Percentiles rank a stretch among this genome's conserved stretches.
These are phyloP conservation scores for Malacoctenus gilli DNA, from an alignment of 2,797 vertebrate species.

Conservation along the genomic window DNA sequence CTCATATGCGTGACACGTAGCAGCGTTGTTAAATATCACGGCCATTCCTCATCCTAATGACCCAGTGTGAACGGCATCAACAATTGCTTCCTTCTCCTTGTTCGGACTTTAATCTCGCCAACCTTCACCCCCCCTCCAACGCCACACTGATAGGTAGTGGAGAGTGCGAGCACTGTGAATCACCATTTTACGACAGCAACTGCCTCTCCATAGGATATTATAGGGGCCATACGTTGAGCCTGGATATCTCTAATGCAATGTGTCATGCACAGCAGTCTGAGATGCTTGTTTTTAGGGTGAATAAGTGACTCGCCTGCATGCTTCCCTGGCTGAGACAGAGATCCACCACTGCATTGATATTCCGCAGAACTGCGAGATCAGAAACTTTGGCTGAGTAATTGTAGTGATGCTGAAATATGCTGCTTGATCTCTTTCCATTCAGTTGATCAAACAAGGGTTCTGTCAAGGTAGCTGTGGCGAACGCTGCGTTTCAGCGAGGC, in stretches of 20 bases:
- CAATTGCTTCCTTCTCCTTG: slow-evolving; percentile 65
- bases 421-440: slow-evolving; percentile 68
- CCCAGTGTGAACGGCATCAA: slow-evolving; percentile 69
- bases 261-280: slow-evolving; percentile 38
- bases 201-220: slow-evolving; percentile 50
- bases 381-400: slow-evolving; percentile 51
- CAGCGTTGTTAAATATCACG: slow-evolving; percentile 79
- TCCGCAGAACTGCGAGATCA: slow-evolving; percentile 38
- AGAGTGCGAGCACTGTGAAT: slow-evolving; percentile 57
- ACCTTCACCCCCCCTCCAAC: slow-evolving; percentile 37
- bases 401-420: slow-evolving; percentile 59
- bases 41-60: slow-evolving; percentile 81
- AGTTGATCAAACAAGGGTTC: slow-evolving; percentile 64
- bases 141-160: slow-evolving; percentile 33
- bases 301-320: slow-evolving; percentile 21
- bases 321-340: slow-evolving; percentile 4
- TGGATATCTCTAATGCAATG: slow-evolving; percentile 40
- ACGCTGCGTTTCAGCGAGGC: slow-evolving; percentile 28
- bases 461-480: slow-evolving; percentile 47
- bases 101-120: slow-evolving; percentile 65
- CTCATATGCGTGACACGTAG: slow-evolving; percentile 66
- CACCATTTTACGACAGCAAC: slow-evolving; percentile 44
- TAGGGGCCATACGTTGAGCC: slow-evolving; percentile 37
- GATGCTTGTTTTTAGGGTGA: slow-evolving; percentile 31
- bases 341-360: slow-evolving; percentile 38